Conservation (phyloP, 92 coral and sea anemone species). For the Epizoanthus fatuus region DNA sequence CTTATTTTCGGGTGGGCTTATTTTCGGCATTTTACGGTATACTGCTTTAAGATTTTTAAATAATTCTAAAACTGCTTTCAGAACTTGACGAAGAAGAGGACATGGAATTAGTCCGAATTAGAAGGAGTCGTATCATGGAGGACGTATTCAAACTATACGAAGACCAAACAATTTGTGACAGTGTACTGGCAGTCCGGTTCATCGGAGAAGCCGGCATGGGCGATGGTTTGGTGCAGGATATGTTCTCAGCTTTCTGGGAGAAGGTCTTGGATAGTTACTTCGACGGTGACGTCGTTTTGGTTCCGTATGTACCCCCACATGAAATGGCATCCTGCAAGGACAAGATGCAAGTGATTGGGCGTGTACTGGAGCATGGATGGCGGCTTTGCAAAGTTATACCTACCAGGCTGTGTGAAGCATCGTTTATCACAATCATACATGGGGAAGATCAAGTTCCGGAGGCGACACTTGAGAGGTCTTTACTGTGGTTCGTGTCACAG, state of each 20-base stretch:
- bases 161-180: slow-evolving; percentile 22
- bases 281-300: slow-evolving; percentile 41
- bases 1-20: too few relatives aligned
- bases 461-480: slow-evolving; percentile 50
- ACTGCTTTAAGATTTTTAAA: not conserved
- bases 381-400: slow-evolving; percentile 45
- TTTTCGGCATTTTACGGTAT: too few relatives aligned
- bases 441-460: slow-evolving; percentile 59
- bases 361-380: slow-evolving; percentile 62
- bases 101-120: slow-evolving; percentile 17
- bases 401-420: slow-evolving; percentile 67
- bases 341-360: slow-evolving; percentile 32
- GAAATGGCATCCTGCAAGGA: slow-evolving; percentile 12
- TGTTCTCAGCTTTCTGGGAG: slow-evolving; percentile 43
- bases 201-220: slow-evolving; percentile 34
- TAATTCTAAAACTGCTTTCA: not conserved
- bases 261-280: slow-evolving; percentile 35
- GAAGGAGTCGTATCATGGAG: slow-evolving; percentile 19
- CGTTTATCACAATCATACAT: slow-evolving; percentile 51
- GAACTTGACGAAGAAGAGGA: slow-evolving; percentile 14
- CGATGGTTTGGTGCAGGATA: slow-evolving; percentile 35
- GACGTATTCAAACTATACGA: slow-evolving; percentile 21
- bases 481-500: slow-evolving; percentile 62
- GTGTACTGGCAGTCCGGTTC: slow-evolving; percentile 30
- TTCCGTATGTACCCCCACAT: slow-evolving; percentile 46